Evolutionary conservation across 2,797 vertebrate species (phyloP).

Genomic region (Hipposideros larvatus): DNA sequence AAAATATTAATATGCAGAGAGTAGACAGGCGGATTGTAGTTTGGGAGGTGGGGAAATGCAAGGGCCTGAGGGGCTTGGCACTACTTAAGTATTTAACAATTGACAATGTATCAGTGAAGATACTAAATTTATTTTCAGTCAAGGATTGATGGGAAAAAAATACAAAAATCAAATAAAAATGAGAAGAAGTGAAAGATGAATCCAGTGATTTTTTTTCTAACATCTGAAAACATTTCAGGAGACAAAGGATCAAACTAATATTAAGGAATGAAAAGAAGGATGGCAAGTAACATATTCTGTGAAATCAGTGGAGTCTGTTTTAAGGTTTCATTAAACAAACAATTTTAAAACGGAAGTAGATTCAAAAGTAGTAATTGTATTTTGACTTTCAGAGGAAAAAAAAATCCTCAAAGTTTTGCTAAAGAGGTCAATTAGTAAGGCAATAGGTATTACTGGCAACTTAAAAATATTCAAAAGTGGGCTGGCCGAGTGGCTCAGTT

Average conservation of each 20-base stretch:
- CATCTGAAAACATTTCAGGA: neutral
- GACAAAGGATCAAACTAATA: neutral
- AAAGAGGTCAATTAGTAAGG: conserved; percentile 7
- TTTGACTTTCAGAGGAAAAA: neutral
- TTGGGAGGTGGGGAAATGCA: neutral
- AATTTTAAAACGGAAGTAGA: neutral
- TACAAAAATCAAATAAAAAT: conserved; percentile 24
- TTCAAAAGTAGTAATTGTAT: conserved; percentile 12
- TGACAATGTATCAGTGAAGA: neutral
- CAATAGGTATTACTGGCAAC: neutral
- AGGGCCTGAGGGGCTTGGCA: neutral
- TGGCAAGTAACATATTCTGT: neutral
- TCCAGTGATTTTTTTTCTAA: neutral
- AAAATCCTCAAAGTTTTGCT: neutral
- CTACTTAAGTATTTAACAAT: neutral
- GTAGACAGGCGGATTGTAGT: neutral
- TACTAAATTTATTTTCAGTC: neutral
- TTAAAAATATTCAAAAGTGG: neutral
- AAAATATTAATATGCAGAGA: conserved; percentile 32
- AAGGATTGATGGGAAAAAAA: neutral
- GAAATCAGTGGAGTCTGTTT: neutral
- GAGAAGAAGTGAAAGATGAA: conserved; percentile 41
- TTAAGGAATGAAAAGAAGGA: neutral
- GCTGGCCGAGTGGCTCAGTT: too few relatives aligned
- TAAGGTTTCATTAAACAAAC: conserved; percentile 35